These are phyloP conservation scores for Aphelocoma coerulescens DNA, from an alignment of 2,113 vertebrate species.

Conservation along the genomic window DNA sequence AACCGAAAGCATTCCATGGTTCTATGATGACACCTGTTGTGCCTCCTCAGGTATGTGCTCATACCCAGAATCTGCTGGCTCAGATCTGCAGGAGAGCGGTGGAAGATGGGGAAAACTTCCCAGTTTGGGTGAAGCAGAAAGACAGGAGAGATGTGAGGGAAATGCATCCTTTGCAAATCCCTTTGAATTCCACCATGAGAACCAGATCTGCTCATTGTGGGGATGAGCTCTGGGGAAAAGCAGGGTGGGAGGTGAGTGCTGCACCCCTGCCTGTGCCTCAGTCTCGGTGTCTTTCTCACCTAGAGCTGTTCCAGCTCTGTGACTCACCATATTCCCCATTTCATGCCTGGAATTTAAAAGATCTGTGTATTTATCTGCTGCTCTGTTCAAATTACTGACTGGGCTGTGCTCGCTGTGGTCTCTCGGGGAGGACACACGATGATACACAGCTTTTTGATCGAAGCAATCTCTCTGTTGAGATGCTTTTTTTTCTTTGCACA, in stretches of 20 bases:
- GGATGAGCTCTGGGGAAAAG: fast-evolving
- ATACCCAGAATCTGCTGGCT: fast-evolving
- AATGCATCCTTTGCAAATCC: not conserved
- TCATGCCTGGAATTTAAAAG: not conserved
- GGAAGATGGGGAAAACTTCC: not conserved
- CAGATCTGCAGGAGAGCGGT: not conserved
- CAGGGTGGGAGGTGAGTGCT: not conserved
- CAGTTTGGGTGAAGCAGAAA: not conserved
- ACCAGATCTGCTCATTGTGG: not conserved
- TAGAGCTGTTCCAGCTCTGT: not conserved
- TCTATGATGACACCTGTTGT: fast-evolving
- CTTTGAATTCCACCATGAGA: fast-evolving
- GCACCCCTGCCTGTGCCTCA: not conserved
- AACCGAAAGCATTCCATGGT: not conserved
- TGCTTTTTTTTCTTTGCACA: not conserved
- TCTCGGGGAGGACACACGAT: not conserved
- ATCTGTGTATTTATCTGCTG: not conserved
- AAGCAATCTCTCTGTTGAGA: not conserved
- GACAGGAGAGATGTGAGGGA: fast-evolving
- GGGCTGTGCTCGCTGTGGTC: not conserved
- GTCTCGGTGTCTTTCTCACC: fast-evolving
- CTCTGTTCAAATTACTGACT: not conserved
- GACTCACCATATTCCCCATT: not conserved
- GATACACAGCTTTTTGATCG: constrained; percentile 21
- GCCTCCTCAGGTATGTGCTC: not conserved